Conservation (phyloP, 2,797 vertebrate genomes). For the Mormyrus hasselquistii region DNA sequence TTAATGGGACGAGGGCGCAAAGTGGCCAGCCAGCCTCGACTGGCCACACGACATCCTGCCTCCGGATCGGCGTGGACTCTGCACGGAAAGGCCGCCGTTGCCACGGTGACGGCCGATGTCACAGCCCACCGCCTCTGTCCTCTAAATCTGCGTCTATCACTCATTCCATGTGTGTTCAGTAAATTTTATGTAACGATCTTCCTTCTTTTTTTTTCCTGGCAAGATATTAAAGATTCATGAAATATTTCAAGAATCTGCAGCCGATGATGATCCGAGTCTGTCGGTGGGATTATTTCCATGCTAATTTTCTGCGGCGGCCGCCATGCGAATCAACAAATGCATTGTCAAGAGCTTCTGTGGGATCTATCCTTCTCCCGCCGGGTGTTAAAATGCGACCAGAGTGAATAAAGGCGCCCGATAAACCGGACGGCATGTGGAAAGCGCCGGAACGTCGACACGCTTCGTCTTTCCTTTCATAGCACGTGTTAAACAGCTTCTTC, state of each 20-base stretch:
- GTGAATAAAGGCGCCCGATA: slow-evolving; percentile 24
- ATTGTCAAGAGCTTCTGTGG: slow-evolving; percentile 52
- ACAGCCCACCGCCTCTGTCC: slow-evolving; percentile 30
- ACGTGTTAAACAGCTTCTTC: neutral
- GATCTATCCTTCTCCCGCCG: slow-evolving; percentile 21
- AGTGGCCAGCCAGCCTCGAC: neutral
- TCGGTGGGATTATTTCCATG: slow-evolving; percentile 60
- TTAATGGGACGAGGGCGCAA: neutral
- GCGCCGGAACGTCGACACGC: neutral
- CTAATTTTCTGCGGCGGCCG: slow-evolving; percentile 59
- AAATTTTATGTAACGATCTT: slow-evolving; percentile 6
- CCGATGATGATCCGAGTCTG: slow-evolving; percentile 49
- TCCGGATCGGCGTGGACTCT: slow-evolving; percentile 38
- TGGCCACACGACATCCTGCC: slow-evolving; percentile 18
- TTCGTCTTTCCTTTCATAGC: neutral
- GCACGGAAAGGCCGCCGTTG: slow-evolving; percentile 35
- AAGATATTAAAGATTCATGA: slow-evolving; percentile 25
- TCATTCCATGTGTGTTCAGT: neutral
- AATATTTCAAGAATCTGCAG: slow-evolving; percentile 50
- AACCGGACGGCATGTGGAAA: neutral
- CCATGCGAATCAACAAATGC: slow-evolving; percentile 54
- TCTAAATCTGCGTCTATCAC: slow-evolving; percentile 25
- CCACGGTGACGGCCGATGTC: slow-evolving; percentile 53
- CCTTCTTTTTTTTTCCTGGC: slow-evolving; percentile 38
- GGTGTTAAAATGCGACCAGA: slow-evolving; percentile 40